These are phyloP conservation scores for Diuraphis noxia DNA, from an alignment of 1,140 invertebrate species.

Conservation along the genomic window DNA sequence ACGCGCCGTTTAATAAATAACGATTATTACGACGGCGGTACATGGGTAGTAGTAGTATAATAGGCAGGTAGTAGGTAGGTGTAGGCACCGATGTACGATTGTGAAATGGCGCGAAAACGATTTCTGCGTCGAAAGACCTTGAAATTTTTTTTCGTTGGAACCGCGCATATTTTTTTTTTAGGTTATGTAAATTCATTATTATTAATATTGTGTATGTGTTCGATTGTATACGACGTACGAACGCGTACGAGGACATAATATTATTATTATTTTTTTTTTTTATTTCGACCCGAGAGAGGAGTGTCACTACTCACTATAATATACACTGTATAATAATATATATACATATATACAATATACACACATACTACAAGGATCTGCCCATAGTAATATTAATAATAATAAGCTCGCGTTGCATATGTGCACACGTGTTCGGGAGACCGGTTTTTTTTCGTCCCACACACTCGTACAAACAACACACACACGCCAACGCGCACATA, in stretches of 20 bases:
- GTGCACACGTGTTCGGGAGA: slow-evolving; percentile 52
- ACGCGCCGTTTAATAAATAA: background rate
- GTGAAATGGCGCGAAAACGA: slow-evolving; percentile 52
- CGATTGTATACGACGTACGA: background rate
- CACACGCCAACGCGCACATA: background rate
- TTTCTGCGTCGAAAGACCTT: slow-evolving; percentile 30
- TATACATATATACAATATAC: background rate
- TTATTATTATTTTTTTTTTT: slow-evolving; percentile 41
- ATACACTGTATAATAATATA: too few relatives aligned
- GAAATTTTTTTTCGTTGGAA: slow-evolving; percentile 19
- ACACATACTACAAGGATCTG: slow-evolving; percentile 24
- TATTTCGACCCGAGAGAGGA: slow-evolving; percentile 29
- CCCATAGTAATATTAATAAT: slow-evolving; percentile 47
- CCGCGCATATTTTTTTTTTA: slow-evolving; percentile 41
- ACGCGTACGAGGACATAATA: slow-evolving; percentile 28
- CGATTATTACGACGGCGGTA: background rate
- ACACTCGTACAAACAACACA: background rate
- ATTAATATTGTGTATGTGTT: slow-evolving; percentile 34
- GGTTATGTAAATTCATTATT: slow-evolving; percentile 50
- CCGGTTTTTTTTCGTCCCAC: slow-evolving; percentile 51
- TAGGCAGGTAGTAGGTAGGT: background rate
- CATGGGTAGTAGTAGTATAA: background rate
- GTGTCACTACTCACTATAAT: background rate
- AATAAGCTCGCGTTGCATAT: slow-evolving; percentile 45
- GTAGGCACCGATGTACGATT: background rate